A percentile compares a stretch with the other conserved stretches of the same genome.
Conservation (phyloP, 2,113 vertebrate genomes). For the Meriones unguiculatus region DNA sequence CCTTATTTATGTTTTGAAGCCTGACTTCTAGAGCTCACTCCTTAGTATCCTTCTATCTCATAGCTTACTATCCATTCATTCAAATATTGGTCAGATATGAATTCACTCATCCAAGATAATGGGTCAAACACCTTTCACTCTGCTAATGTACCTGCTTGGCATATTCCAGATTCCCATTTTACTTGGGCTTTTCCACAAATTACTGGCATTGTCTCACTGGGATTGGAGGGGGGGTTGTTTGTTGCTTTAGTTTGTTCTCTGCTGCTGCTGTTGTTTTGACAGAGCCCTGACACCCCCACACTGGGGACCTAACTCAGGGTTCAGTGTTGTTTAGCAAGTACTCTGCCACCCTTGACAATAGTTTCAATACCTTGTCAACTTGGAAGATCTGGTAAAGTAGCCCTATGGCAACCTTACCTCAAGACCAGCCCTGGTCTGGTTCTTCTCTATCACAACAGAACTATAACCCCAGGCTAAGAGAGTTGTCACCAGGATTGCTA, state of each 20-base stretch:
- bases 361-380: background rate
- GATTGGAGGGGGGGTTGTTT: background rate
- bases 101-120: background rate
- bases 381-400: background rate
- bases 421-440: background rate
- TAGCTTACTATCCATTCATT: background rate
- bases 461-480: background rate
- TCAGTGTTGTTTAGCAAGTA: background rate
- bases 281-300: background rate
- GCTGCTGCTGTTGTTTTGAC: background rate
- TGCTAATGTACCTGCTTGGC: background rate
- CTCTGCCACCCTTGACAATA: background rate
- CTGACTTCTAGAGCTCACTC: background rate
- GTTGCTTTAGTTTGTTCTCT: too few species aligned
- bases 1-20: background rate
- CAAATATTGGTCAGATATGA: background rate
- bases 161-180: conserved; percentile 18
- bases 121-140: background rate
- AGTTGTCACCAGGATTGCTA: background rate
- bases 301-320: background rate
- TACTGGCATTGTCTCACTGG: background rate
- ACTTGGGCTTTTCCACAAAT: conserved; percentile 2
- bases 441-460: background rate
- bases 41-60: background rate
- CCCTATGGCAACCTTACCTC: background rate